Evolutionary conservation across 2,113 vertebrate genomes (phyloP), one percentile per base, ranked within the genome.

Genomic region (Crotalus viridis): DNA sequence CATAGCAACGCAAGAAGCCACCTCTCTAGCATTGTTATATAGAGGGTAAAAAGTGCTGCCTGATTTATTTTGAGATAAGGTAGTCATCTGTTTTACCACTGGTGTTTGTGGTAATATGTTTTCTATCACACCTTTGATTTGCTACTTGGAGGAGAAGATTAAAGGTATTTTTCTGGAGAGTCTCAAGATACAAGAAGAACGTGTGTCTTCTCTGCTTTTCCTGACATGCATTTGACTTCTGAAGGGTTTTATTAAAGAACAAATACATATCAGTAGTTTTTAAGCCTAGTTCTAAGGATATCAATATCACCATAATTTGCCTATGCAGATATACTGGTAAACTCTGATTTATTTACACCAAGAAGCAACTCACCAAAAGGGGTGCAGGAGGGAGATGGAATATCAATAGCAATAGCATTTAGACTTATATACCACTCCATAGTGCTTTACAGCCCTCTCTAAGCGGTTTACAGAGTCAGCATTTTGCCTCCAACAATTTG

Each of bases 61-160:
- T 85, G 7, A 64, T 56, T 92, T 92, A 89, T 92, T 39, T 89
- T 92, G 87, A 92, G 52, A 89, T 89, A 81, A 92, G 61, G 24
- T 81, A 33, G 87, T 81, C 61, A 74, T 81, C 61, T 74, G 55
- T 88, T 92, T 89, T 81, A 74, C 61, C 61, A 86, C 46, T 52
- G 91, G 69, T 64, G 61, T 64, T 64, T 12, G 26, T n/a, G 1
- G 24, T 13, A 64, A 81, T 57, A 87, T 92, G 91, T 26, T 89
- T 92, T 92, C 33, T 51, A n/a, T 89, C 87, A 81, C 19, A 92
- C 33, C 28, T 92, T 89, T 24, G 43, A 51, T 74, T 89, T 89
- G 33, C 61, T 81, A 54, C 26, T 92, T 39, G 22, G 22, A 89
- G 33, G 59, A 92, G 33, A 69, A 81, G 64, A 88, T 26, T 74